phyloP scores from a whole-genome alignment of 1,140 invertebrate species.

The Leptestheria dahalacensis region DNA sequence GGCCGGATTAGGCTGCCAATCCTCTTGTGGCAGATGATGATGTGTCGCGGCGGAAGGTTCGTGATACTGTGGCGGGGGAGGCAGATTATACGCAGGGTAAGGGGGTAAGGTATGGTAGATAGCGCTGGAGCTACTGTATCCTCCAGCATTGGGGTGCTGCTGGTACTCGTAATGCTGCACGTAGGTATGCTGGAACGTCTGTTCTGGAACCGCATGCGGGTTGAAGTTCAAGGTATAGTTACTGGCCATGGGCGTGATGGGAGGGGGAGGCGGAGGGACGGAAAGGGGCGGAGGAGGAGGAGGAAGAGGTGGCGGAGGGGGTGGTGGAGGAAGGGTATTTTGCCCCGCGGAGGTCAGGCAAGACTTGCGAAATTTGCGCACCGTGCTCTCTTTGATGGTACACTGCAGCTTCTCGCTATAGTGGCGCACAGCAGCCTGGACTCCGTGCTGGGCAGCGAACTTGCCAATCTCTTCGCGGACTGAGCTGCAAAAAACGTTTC shows the following conservation, averaged over 20 bases:
- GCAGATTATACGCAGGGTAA: conserved; percentile 4
- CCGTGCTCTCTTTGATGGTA: conserved; percentile 25
- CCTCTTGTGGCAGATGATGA: background rate
- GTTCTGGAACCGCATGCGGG: background rate
- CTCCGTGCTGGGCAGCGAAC: conserved; percentile 23
- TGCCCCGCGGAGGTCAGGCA: conserved; percentile 14
- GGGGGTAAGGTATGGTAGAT: background rate
- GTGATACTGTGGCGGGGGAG: conserved; percentile 7
- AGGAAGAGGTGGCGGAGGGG: background rate
- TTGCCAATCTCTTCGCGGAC: conserved; percentile 27
- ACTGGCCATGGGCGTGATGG: background rate
- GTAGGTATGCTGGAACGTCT: background rate
- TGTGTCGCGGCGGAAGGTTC: background rate
- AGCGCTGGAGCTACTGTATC: background rate
- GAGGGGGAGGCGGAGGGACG: background rate
- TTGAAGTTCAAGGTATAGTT: background rate
- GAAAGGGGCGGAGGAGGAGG: background rate
- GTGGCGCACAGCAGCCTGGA: conserved; percentile 23
- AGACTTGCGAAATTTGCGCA: conserved; percentile 26
- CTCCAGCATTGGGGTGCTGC: background rate
- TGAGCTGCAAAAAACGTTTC: conserved; percentile 4
- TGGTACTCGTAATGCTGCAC: conserved; percentile 1
- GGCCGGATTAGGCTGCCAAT: background rate
- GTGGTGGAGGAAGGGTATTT: background rate
- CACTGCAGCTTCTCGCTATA: conserved; percentile 25